phyloP scores from a whole-genome alignment of 2,797 vertebrate genomes.

The Anguilla obscura region DNA sequence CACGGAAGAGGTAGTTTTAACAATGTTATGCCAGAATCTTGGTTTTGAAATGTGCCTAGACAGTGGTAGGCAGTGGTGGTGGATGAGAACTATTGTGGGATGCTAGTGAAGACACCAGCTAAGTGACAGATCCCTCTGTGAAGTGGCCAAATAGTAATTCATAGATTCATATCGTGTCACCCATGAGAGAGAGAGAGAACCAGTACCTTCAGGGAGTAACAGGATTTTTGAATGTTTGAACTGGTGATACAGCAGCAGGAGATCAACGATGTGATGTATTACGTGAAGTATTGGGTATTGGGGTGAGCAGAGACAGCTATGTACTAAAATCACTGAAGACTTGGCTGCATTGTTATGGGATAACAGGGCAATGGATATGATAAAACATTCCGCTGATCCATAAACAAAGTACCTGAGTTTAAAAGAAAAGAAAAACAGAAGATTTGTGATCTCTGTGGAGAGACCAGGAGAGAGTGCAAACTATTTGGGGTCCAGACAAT shows the following conservation, averaged over 20 bases:
- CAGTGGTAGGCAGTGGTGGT: not conserved
- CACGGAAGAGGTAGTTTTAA: not conserved
- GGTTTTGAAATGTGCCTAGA: not conserved
- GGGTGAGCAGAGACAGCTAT: not conserved
- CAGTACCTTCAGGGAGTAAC: not conserved
- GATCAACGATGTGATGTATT: not conserved
- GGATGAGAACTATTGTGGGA: not conserved
- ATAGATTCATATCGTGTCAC: not conserved
- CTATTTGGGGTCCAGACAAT: not conserved
- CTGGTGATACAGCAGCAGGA: not conserved
- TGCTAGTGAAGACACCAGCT: not conserved
- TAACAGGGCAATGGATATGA: not conserved
- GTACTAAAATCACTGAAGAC: not conserved
- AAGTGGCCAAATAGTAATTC: not conserved
- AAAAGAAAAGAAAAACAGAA: not conserved
- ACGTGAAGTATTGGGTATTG: not conserved
- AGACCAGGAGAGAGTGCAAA: not conserved
- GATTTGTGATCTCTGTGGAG: not conserved
- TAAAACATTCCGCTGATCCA: not conserved
- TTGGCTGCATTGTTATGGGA: not conserved
- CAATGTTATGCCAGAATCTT: not conserved
- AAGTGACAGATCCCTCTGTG: not conserved
- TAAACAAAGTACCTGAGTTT: not conserved
- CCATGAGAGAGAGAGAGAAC: not conserved
- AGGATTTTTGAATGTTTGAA: not conserved